phyloP scores from a whole-genome alignment of 2,888 invertebrate species.

The Microctonus brassicae region DNA sequence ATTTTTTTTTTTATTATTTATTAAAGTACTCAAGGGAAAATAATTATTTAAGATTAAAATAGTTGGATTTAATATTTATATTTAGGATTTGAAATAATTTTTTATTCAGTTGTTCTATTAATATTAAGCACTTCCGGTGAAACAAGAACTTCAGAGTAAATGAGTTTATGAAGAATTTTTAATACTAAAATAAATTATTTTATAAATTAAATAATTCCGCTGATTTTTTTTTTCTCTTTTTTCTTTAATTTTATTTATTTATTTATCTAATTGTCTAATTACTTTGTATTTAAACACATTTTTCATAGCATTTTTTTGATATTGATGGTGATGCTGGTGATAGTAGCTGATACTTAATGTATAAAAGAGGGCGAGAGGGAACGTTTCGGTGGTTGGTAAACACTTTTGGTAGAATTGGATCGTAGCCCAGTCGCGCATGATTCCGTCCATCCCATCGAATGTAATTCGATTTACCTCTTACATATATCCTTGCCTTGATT shows the following conservation, averaged over 20 bases:
- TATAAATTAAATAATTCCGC: not conserved
- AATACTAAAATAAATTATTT: too few relatives aligned
- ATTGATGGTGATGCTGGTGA: not conserved
- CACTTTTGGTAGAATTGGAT: slow-evolving; percentile 52
- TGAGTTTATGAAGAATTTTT: too few relatives aligned
- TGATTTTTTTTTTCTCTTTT: not conserved
- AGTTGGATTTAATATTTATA: too few relatives aligned
- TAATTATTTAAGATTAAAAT: too few relatives aligned
- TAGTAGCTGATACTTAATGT: not conserved
- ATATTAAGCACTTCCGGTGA: too few relatives aligned
- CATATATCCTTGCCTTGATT: slow-evolving; percentile 17
- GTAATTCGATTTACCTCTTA: slow-evolving; percentile 46
- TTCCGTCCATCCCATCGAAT: slow-evolving; percentile 46
- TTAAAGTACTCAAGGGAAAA: too few relatives aligned
- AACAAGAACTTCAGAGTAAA: too few relatives aligned
- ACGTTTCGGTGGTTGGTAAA: slow-evolving; percentile 44
- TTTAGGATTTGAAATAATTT: too few relatives aligned
- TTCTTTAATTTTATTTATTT: not conserved
- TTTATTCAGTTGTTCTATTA: too few relatives aligned
- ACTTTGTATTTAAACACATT: too few relatives aligned
- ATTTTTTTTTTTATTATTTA: too few relatives aligned
- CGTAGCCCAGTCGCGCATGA: slow-evolving; percentile 40
- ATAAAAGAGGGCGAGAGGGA: slow-evolving; percentile 19
- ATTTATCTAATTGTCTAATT: not conserved
- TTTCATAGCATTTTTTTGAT: too few relatives aligned